phyloP scores from a whole-genome alignment of 2,888 invertebrate species.

The Cryptophagus acutangulus region DNA sequence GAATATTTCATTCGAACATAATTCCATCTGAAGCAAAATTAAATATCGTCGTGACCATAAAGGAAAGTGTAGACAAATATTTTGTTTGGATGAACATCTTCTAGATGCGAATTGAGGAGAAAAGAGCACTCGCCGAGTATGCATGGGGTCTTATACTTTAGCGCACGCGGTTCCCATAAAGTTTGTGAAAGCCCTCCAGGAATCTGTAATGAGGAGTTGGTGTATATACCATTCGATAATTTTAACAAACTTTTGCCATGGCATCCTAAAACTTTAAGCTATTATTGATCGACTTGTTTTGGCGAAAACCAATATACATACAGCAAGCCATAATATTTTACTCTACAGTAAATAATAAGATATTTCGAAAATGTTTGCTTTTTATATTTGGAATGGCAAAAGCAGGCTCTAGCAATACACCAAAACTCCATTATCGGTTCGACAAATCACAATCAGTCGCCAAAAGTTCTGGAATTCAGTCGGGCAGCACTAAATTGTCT shows the following conservation, averaged over 20 bases:
- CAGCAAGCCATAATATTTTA: too few relatives aligned
- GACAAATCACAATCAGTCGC: constrained; percentile 32
- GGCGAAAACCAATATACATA: too few relatives aligned
- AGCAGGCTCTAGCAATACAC: constrained; percentile 21
- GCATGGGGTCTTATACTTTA: too few relatives aligned
- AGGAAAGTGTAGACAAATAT: neutral
- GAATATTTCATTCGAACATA: too few relatives aligned
- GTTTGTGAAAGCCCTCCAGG: constrained; percentile 33
- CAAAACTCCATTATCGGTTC: constrained; percentile 33
- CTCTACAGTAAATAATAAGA: too few relatives aligned
- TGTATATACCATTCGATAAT: constrained; percentile 36
- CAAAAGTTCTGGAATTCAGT: constrained; percentile 14
- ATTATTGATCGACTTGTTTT: constrained; percentile 29
- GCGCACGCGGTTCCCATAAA: constrained; percentile 16
- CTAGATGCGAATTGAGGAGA: neutral
- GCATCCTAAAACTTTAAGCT: constrained; percentile 39
- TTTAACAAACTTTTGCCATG: constrained; percentile 40
- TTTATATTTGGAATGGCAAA: constrained; percentile 1
- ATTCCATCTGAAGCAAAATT: too few relatives aligned
- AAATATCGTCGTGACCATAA: too few relatives aligned
- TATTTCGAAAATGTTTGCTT: too few relatives aligned
- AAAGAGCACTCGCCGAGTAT: too few relatives aligned
- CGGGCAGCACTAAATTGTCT: constrained; percentile 28
- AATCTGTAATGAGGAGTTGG: constrained; percentile 39
- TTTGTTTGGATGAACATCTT: neutral